phyloP scores from a whole-genome alignment of 2,888 invertebrate genomes.

The Lochmaea crataegi region DNA sequence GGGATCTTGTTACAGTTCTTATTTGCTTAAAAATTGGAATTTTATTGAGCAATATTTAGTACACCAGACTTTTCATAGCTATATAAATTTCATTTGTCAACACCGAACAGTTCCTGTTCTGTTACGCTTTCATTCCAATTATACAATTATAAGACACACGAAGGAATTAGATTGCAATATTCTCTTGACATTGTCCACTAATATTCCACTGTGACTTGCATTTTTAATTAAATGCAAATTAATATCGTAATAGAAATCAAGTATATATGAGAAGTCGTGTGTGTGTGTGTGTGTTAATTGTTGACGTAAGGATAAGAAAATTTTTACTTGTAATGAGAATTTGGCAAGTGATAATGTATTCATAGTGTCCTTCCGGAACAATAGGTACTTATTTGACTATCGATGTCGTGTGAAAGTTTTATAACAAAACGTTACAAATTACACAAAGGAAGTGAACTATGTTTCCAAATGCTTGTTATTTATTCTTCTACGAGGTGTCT shows the following conservation, averaged over 20 bases:
- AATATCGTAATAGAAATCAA: background rate
- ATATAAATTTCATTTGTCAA: too few relatives aligned
- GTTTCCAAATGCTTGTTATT: too few relatives aligned
- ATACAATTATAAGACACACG: background rate
- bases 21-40: too few relatives aligned
- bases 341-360: constrained; percentile 6
- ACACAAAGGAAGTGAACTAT: too few relatives aligned
- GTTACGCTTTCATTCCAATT: constrained; percentile 11
- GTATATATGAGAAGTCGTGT: background rate
- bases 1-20: too few relatives aligned
- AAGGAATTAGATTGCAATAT: constrained; percentile 5
- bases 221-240: constrained; percentile 5
- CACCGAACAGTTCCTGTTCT: background rate
- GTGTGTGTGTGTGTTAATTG: constrained; percentile 1
- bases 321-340: background rate
- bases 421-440: too few relatives aligned
- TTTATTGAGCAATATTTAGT: too few relatives aligned
- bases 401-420: constrained; percentile 1
- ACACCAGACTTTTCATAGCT: too few relatives aligned
- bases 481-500: too few relatives aligned
- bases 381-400: background rate
- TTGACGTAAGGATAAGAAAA: constrained; percentile 5
- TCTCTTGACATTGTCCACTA: background rate
- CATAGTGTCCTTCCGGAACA: constrained; percentile 1
- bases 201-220: constrained; percentile 8